A percentile compares a stretch with the other conserved stretches of the same genome.
Conservation (phyloP, 2,888 invertebrate genomes). For the Tridacna gigas region DNA sequence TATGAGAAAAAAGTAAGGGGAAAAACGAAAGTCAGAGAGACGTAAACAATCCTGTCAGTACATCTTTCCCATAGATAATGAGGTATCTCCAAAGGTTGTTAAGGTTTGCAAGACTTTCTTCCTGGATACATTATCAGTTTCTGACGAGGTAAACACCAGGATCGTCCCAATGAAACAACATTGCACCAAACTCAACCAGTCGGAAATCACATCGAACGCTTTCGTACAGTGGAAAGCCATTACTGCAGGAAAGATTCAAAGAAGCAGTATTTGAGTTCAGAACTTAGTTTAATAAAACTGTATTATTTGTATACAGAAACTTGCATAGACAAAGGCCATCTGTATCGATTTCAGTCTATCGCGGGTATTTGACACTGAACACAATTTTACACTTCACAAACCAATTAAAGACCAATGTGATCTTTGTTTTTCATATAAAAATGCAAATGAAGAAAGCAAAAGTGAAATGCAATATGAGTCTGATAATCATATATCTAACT, state of each 20-base stretch:
- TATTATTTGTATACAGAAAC: conserved; percentile 51
- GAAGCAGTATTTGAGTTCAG: conserved; percentile 43
- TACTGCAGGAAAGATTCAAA: conserved; percentile 52
- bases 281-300: conserved; percentile 55
- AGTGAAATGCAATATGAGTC: conserved; percentile 13
- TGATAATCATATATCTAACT: conserved; percentile 40
- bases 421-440: conserved; percentile 27
- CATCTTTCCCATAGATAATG: too few relatives aligned
- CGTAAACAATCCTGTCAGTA: too few relatives aligned
- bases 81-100: too few relatives aligned
- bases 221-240: conserved; percentile 52
- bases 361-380: conserved; percentile 53
- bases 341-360: conserved; percentile 36
- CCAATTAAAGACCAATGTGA: conserved; percentile 63
- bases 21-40: too few relatives aligned
- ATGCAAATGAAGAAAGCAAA: conserved; percentile 18
- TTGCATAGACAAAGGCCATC: conserved; percentile 31
- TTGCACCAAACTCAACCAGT: conserved; percentile 22
- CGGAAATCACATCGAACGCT: conserved; percentile 41
- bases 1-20: too few relatives aligned
- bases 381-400: conserved; percentile 56
- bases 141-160: conserved; percentile 35
- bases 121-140: conserved; percentile 39
- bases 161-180: conserved; percentile 45
- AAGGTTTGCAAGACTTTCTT: conserved; percentile 52